Conservation (phyloP, 2,888 invertebrate genomes). For the Leptinotarsa peninsularis region DNA sequence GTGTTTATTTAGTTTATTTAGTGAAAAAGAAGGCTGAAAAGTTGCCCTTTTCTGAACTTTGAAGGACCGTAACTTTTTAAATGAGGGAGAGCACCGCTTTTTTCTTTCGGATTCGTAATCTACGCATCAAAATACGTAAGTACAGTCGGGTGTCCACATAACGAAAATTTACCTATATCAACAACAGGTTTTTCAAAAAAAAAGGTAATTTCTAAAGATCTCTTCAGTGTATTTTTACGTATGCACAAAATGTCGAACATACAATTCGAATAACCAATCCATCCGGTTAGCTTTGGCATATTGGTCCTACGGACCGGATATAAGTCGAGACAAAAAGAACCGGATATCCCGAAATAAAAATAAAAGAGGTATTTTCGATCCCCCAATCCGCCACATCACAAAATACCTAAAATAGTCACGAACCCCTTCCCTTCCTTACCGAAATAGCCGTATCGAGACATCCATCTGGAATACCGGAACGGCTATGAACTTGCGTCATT, state of each 20-base stretch:
- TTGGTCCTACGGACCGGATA: conserved; percentile 17
- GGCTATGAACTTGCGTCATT: no score
- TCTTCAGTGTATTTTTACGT: not conserved
- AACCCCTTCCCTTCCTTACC: not conserved
- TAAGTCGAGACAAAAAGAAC: conserved; percentile 22
- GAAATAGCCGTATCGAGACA: conserved; percentile 3
- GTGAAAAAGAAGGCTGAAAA: no score
- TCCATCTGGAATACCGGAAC: not conserved
- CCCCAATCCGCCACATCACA: conserved; percentile 1
- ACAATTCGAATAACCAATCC: not conserved
- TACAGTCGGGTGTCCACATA: no score
- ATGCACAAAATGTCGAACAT: not conserved
- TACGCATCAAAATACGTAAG: no score
- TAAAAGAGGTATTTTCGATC: conserved; percentile 21
- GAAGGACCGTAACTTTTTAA: no score
- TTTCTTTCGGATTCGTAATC: no score
- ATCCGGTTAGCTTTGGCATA: not conserved
- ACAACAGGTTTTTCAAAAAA: no score
- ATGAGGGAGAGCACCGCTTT: no score
- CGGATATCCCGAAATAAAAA: conserved; percentile 31
- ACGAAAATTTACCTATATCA: no score
- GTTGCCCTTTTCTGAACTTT: no score
- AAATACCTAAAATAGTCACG: conserved; percentile 9
- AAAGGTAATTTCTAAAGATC: no score
- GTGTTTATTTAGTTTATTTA: no score